Evolutionary conservation across 2,888 invertebrate species (phyloP).

Genomic region (Fragum fragum): DNA sequence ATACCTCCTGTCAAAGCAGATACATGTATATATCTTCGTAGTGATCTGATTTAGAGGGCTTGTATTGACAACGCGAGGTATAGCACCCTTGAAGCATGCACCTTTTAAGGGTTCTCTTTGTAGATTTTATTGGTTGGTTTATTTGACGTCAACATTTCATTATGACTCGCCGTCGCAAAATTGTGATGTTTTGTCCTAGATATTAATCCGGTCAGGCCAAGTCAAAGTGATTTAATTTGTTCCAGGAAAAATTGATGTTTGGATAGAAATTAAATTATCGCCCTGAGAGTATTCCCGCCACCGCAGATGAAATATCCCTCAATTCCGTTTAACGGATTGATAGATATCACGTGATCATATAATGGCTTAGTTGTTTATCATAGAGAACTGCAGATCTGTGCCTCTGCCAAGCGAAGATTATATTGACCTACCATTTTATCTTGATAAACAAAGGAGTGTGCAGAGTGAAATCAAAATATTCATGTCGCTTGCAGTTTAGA

Average conservation of each 20-base stretch:
- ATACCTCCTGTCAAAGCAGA: too few relatives aligned
- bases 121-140: too few relatives aligned
- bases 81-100: too few relatives aligned
- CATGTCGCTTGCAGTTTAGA: too few relatives aligned
- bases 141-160: too few relatives aligned
- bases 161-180: neutral
- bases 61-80: too few relatives aligned
- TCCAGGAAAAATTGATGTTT: conserved; percentile 18
- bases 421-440: neutral
- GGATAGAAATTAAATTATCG: conserved; percentile 22
- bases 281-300: neutral
- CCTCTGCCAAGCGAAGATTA: neutral
- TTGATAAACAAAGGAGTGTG: too few relatives aligned
- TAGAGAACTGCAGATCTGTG: neutral
- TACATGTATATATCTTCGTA: too few relatives aligned
- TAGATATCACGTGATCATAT: neutral
- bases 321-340: neutral
- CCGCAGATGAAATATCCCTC: neutral
- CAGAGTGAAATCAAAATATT: too few relatives aligned
- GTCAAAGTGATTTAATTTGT: conserved; percentile 19
- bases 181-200: conserved; percentile 13
- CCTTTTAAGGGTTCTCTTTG: too few relatives aligned
- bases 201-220: neutral
- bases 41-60: too few relatives aligned
- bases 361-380: neutral